Conservation (phyloP, 1,140 invertebrate species). For the Drosophila truncata region DNA sequence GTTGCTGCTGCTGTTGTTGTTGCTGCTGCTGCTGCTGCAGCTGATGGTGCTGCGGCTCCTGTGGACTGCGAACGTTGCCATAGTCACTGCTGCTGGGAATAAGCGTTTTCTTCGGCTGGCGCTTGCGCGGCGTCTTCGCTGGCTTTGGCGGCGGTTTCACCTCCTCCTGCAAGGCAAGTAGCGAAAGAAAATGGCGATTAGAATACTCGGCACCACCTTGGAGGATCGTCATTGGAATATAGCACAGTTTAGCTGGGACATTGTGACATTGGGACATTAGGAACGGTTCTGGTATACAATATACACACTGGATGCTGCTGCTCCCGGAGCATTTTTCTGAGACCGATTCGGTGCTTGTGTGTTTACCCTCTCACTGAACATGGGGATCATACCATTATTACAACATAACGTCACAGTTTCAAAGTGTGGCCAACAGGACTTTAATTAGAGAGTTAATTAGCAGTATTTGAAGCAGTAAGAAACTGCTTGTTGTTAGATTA, state of each 20-base stretch:
- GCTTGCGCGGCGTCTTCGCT: conserved; percentile 80
- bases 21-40: conserved; percentile 76
- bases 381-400: conserved; percentile 61
- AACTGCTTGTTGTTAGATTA: conserved; percentile 12
- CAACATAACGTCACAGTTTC: conserved; percentile 84
- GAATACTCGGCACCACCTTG: conserved; percentile 4
- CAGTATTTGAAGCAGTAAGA: conserved; percentile 21
- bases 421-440: conserved; percentile 69
- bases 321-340: conserved; percentile 11
- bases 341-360: conserved; percentile 25
- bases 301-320: conserved; percentile 38
- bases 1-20: conserved; percentile 69
- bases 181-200: conserved; percentile 43
- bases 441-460: conserved; percentile 47
- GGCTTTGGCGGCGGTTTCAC: conserved; percentile 76
- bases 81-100: conserved; percentile 78
- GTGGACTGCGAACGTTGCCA: conserved; percentile 73
- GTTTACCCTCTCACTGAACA: conserved; percentile 21
- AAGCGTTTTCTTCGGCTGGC: conserved; percentile 82
- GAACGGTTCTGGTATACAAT: conserved; percentile 25
- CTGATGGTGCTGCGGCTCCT: conserved; percentile 75
- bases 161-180: conserved; percentile 68
- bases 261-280: conserved; percentile 23
- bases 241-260: conserved; percentile 41
- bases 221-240: not conserved